Conservation (phyloP, 2,888 invertebrate species). For the Meghimatium bilineatum region DNA sequence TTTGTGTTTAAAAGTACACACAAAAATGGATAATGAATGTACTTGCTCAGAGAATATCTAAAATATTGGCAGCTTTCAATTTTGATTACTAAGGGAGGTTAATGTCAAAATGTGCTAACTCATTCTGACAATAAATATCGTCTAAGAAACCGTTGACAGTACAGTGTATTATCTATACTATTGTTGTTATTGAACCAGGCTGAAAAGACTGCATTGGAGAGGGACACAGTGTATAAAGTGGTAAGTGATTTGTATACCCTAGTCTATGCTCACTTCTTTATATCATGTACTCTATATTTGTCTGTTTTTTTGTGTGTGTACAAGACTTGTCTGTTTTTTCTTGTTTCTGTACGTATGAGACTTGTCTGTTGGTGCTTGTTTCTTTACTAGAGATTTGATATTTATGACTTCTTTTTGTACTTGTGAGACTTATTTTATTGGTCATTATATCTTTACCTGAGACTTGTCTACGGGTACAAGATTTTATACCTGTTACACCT, state of each 20-base stretch:
- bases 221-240: slow-evolving; percentile 72
- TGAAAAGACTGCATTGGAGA: slow-evolving; percentile 72
- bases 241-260: slow-evolving; percentile 56
- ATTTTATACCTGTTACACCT: no score
- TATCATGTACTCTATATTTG: background rate
- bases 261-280: background rate
- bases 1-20: no score
- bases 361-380: background rate
- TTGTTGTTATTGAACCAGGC: slow-evolving; percentile 61
- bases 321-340: background rate
- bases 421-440: no score
- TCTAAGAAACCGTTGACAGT: no score
- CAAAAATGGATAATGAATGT: no score
- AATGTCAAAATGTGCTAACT: no score
- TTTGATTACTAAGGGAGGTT: no score
- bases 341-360: background rate
- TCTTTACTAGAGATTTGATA: background rate
- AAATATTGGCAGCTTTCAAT: no score
- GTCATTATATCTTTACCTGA: no score
- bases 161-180: background rate
- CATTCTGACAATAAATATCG: no score
- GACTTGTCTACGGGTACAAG: no score
- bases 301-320: background rate
- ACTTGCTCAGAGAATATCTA: no score
- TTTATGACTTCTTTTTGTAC: background rate